Base-by-base conservation (phyloP, 1,140 invertebrate species). In the Agraylea sexmaculata region DNA sequence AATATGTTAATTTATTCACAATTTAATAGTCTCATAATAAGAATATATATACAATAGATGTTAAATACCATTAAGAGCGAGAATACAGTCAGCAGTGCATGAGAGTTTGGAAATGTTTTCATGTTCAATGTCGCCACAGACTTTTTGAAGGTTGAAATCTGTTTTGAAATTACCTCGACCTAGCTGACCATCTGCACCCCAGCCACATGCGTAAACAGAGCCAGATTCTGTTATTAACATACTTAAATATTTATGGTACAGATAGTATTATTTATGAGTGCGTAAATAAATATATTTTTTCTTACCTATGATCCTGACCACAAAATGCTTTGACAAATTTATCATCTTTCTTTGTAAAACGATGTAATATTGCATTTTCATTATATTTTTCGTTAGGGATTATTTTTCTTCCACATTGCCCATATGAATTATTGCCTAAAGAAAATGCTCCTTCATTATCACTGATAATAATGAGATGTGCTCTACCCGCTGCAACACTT, bases 151-250 rank as follows among this genome's bases (percentile, higher is more conserved):
- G 37, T 57, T 53, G 13, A 63, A 64, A 27, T 68, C 64, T 40
- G 74, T 77, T 10, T 72, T 57, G 56, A 74, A 89, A 53, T 76
- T 74, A 1, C 82, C 85, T 7, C 81, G 62, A 29, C 91, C 92
- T 1, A 88, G 91, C 69, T 97, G 93, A 2, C 93, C 93, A 69
- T 96, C 92, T 2, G 88, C 83, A 16, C 91, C 84, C 79, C 90
- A 89, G 1, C 93, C 93, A 69, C 88, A 96, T 10, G 80, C 74
- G 55, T 78, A 94, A 2, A 96, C 79, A 52, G 77, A 65, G 16
- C 92, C 91, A 29, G 71, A 62, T 56, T 80, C 72, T 43, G 82
- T 87, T 22, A 95, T 54, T 45, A 93, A 77, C 48, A 94, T 66
- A 49, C 86, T 87, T 20, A 46, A 47, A 51, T 45, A 49, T 41